These are phyloP conservation scores for Apostichopus parvimensis DNA, from an alignment of 35 echinoderm and acorn worm genomes.

Conservation along the genomic window DNA sequence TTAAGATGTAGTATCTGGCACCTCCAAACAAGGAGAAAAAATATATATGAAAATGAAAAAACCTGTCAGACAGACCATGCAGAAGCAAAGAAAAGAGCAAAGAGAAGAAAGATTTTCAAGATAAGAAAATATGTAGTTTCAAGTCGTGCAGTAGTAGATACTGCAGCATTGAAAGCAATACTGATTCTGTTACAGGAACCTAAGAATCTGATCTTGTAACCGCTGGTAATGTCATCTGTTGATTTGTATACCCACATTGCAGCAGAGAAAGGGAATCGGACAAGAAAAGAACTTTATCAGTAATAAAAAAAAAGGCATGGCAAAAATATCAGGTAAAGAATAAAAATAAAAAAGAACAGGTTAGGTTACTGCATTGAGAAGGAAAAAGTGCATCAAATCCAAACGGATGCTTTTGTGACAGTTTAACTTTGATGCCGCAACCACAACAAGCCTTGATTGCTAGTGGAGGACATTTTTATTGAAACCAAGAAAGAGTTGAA, in stretches of 20 bases:
- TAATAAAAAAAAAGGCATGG: neutral
- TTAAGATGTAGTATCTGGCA: neutral
- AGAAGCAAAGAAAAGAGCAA: neutral
- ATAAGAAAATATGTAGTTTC: neutral
- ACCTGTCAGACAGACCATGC: neutral
- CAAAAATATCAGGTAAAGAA: too few species aligned
- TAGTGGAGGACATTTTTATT: too few species aligned
- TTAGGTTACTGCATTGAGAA: too few species aligned
- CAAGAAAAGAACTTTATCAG: neutral
- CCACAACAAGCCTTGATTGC: too few species aligned
- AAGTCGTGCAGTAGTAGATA: neutral
- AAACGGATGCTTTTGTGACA: too few species aligned
- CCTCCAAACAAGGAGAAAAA: neutral
- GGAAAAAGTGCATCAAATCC: too few species aligned
- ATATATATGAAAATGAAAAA: neutral
- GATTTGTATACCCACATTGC: neutral
- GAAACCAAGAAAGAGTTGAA: too few species aligned
- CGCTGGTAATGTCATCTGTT: neutral
- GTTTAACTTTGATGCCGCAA: too few species aligned
- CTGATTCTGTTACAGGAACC: neutral
- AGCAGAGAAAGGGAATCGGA: too few species aligned
- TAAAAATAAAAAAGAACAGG: too few species aligned
- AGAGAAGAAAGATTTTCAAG: neutral
- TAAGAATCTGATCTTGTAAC: neutral
- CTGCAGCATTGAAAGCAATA: neutral